phyloP scores from a whole-genome alignment of 2,113 vertebrate species.

The Megaceryle torquata region DNA sequence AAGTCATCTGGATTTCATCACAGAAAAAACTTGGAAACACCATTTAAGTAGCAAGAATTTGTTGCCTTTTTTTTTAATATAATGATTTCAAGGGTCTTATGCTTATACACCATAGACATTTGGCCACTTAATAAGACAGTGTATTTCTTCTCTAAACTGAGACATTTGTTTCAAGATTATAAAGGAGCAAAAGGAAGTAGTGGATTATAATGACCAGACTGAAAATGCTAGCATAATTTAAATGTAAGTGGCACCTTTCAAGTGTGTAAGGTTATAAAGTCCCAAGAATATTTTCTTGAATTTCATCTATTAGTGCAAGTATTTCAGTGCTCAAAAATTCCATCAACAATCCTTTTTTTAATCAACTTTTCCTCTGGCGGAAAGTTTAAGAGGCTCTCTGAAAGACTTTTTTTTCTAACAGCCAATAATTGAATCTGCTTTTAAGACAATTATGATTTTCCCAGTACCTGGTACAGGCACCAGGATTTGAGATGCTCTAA shows the following conservation, averaged over 20 bases:
- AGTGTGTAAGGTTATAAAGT: background rate
- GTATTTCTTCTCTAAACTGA: background rate
- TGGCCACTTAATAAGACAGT: background rate
- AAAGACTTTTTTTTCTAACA: background rate
- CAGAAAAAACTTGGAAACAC: background rate
- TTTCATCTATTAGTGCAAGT: background rate
- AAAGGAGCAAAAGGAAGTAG: background rate
- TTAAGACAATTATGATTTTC: background rate
- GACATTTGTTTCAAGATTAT: background rate
- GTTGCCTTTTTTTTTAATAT: rapidly evolving
- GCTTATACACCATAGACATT: background rate
- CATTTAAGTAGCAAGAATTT: background rate
- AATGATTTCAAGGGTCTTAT: background rate
- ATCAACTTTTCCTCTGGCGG: background rate
- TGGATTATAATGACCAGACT: background rate
- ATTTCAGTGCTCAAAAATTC: background rate
- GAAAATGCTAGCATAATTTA: background rate
- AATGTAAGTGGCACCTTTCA: background rate
- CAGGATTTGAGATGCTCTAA: background rate
- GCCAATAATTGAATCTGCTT: background rate
- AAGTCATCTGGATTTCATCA: background rate
- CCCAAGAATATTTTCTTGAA: background rate
- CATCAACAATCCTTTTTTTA: background rate
- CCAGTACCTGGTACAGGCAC: rapidly evolving
- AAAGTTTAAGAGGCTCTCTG: background rate